Conservation (phyloP, 2,888 invertebrate genomes). For the Eucera pruinosa region DNA sequence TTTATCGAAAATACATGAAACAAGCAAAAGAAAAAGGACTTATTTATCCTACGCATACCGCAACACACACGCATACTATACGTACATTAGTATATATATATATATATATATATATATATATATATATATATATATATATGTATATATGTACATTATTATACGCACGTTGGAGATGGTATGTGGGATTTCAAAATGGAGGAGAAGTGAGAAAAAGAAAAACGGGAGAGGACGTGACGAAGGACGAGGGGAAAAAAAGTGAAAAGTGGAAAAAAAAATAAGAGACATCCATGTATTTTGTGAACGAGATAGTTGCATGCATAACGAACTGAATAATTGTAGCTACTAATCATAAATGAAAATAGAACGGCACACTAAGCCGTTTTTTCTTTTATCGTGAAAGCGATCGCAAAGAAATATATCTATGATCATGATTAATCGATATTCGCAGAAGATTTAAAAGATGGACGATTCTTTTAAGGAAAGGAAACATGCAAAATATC, state of each 20-base stretch:
- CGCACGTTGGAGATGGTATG: conserved; percentile 49
- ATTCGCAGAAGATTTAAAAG: conserved; percentile 31
- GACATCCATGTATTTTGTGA: conserved; percentile 62
- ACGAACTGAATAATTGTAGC: conserved; percentile 68
- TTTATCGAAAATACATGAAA: conserved; percentile 39
- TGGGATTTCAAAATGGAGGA: conserved; percentile 17
- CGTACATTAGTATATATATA: conserved; percentile 58
- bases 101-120: conserved; percentile 58
- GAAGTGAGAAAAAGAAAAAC: not conserved
- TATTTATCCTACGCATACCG: conserved; percentile 53
- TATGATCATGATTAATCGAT: conserved; percentile 24
- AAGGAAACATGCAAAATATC: conserved; percentile 34
- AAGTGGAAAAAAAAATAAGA: conserved; percentile 12
- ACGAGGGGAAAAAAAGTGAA: conserved; percentile 18
- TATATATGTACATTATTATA: conserved; percentile 59
- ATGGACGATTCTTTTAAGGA: conserved; percentile 22
- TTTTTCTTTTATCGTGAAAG: conserved; percentile 15
- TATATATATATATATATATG: conserved; percentile 65
- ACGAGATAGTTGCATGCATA: conserved; percentile 78
- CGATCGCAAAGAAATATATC: conserved; percentile 30
- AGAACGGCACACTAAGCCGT: conserved; percentile 72
- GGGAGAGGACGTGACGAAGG: conserved; percentile 5
- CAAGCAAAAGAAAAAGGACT: conserved; percentile 33
- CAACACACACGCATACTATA: conserved; percentile 64
- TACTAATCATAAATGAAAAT: conserved; percentile 59